Evolutionary conservation across 1,140 invertebrate genomes (phyloP), one percentile per base, ranked within the genome.

Genomic region (Calliphora vicina): DNA sequence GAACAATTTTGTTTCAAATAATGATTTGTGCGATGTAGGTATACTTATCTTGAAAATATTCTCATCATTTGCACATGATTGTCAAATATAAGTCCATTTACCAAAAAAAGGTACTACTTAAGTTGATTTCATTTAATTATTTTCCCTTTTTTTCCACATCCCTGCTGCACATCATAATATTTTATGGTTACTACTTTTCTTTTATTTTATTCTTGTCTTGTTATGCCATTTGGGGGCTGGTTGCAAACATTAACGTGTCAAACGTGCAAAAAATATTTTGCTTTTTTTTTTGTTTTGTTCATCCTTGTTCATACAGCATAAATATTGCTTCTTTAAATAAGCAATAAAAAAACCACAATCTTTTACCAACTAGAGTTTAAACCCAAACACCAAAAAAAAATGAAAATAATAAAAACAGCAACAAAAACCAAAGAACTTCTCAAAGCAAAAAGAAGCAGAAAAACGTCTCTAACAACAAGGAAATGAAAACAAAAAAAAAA

Each of bases 221-320:
- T 73, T 73, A 27, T 27, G 25, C 25, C 27, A 27, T 74, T 74
- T 23, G 35, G 20, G 35, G 74, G 74, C 35, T 20, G 74, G 35
- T 23, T 78, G n/a, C 74, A 78, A 57, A 78, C 74, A 78, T 43
- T 78, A 78, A 78, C 74, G 74, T 78, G 74, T 78, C 74, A 78
- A 78, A 78, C 74, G 74, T 78, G 74, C 35, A 78, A n/a, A 43
- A 67, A 67, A 67, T 23, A 43, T 74, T 76, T 78, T 43, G 10
- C 27, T 4, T 35, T 35, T 35, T 35, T 35, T 35, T 35, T 35
- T 35, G 29, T 35, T 4, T 57, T n/a, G 0, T n/a, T 15, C 13
- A 57, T 3, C 50, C 4, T 2, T n/a, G 10, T 67, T 8, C 29
- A 23, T 43, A 23, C 23, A 43, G n/a, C 74, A 43, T 78, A 78